These are phyloP conservation scores for Charanyca ferruginea DNA, from an alignment of 2,888 invertebrate species.

Conservation along the genomic window DNA sequence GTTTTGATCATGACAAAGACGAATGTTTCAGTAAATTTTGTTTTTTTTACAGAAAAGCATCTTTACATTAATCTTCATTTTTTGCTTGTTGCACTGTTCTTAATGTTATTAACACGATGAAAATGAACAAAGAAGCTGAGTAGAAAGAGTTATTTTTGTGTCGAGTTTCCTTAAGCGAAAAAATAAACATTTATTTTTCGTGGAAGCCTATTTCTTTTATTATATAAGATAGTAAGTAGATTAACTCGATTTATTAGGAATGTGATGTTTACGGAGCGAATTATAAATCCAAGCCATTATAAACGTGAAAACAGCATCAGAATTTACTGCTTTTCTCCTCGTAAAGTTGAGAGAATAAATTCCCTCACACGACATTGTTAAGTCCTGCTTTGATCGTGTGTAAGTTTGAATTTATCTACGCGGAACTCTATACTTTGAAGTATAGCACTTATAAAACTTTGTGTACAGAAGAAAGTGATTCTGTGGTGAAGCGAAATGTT, in stretches of 20 bases:
- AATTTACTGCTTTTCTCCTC: conserved; percentile 70
- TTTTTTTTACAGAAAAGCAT: conserved; percentile 32
- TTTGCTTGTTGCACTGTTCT: conserved; percentile 31
- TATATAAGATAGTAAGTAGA: conserved; percentile 44
- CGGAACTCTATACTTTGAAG: conserved; percentile 47
- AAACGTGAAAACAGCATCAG: conserved; percentile 67
- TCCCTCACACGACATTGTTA: conserved; percentile 67
- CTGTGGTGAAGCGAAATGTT: not conserved
- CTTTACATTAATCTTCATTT: conserved; percentile 37
- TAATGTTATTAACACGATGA: conserved; percentile 43
- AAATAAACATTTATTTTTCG: conserved; percentile 34
- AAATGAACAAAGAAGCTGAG: conserved; percentile 40
- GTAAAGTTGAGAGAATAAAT: conserved; percentile 74
- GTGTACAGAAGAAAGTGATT: conserved; percentile 7
- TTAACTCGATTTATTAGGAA: conserved; percentile 63
- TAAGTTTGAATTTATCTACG: conserved; percentile 63
- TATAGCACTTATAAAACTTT: conserved; percentile 23
- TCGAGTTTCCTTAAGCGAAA: conserved; percentile 47
- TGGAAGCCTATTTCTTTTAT: conserved; percentile 33
- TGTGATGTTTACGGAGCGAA: conserved; percentile 66
- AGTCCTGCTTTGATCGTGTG: conserved; percentile 67
- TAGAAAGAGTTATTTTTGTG: conserved; percentile 50
- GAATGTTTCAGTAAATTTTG: conserved; percentile 48
- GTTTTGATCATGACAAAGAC: conserved; percentile 56
- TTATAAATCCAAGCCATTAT: conserved; percentile 71